These are phyloP conservation scores for Bombyx mandarina DNA, from an alignment of 1,140 invertebrate species.

Conservation along the genomic window DNA sequence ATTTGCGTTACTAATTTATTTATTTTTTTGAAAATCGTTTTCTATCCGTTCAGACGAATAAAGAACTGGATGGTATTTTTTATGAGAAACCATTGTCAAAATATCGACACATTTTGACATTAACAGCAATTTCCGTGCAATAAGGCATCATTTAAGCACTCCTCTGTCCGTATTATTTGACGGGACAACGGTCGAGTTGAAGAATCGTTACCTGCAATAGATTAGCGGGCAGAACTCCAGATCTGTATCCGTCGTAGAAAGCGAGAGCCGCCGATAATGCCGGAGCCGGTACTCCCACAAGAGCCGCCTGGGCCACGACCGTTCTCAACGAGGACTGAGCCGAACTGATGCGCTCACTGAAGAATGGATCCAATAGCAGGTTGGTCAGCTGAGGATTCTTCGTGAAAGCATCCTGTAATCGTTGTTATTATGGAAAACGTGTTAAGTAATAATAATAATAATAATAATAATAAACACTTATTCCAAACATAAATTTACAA, in stretches of 20 bases:
- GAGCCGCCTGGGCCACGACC: slow-evolving; percentile 76
- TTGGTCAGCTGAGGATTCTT: slow-evolving; percentile 92
- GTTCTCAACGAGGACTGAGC: slow-evolving; percentile 83
- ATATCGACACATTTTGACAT: background rate
- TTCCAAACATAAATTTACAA: too few species aligned
- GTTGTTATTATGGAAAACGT: background rate
- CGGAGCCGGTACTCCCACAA: slow-evolving; percentile 91
- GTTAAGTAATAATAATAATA: too few species aligned
- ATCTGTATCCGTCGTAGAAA: slow-evolving; percentile 97
- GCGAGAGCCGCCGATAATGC: slow-evolving; percentile 93
- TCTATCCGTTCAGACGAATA: too few species aligned
- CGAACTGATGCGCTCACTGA: slow-evolving; percentile 85
- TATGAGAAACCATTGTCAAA: too few species aligned
- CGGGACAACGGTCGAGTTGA: slow-evolving; percentile 21
- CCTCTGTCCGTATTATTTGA: too few species aligned
- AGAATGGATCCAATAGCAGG: slow-evolving; percentile 96
- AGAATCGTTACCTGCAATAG: slow-evolving; percentile 80
- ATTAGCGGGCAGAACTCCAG: slow-evolving; percentile 88
- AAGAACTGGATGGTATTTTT: background rate
- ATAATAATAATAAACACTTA: too few species aligned
- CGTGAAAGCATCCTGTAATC: slow-evolving; percentile 86
- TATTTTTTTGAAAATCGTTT: too few species aligned
- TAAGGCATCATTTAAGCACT: background rate
- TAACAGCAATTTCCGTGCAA: background rate
- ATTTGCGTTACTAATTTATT: too few species aligned